Evolutionary conservation across 2,888 invertebrate genomes (phyloP), one percentile per base, ranked within the genome.

Genomic region (Cryptocheilus praepositus): DNA sequence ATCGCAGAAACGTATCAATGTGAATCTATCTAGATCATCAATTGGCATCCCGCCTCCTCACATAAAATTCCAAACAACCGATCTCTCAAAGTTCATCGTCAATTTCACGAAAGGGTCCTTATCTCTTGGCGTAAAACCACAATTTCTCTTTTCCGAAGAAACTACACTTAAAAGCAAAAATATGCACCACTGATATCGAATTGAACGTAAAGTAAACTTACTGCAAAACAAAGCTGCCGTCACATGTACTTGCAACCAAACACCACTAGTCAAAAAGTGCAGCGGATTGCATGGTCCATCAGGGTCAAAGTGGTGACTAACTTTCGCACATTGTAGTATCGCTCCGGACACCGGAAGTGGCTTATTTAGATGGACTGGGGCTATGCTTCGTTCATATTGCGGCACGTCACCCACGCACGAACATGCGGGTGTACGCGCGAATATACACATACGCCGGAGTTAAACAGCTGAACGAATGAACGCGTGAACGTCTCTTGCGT

Each of bases 301-400:
- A 77, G 67, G 77, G 74, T 81, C 77, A 71, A 70, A 70, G 25
- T 25, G 25, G 72, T 66, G 63, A 70, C 64, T 73, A 74, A 75
- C 71, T 72, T 81, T 82, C 73, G 76, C 80, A 81, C 80, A 80
- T 71, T 77, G 60, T 72, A 74, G 72, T 74, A 72, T 64, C 43
- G 58, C 43, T 60, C 53, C 67, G 36, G 65, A 66, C 66, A 56
- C 77, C 73, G 80, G 79, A 80, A 80, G 74, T 61, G 56, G 77
- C 78, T 71, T 75, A 78, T 83, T 82, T 81, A 74, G 67, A 72
- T 62, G 67, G 64, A 57, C 58, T 63, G 64, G 70, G 67, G 70
- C 70, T 60, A 63, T 53, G 55, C 61, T 52, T 51, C 52, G 65
- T 70, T 64, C 57, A 56, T 64, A 59, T 51, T 74, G 59, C 61